Conservation (phyloP, 2,797 vertebrate genomes). For the Molossus alvarezi region DNA sequence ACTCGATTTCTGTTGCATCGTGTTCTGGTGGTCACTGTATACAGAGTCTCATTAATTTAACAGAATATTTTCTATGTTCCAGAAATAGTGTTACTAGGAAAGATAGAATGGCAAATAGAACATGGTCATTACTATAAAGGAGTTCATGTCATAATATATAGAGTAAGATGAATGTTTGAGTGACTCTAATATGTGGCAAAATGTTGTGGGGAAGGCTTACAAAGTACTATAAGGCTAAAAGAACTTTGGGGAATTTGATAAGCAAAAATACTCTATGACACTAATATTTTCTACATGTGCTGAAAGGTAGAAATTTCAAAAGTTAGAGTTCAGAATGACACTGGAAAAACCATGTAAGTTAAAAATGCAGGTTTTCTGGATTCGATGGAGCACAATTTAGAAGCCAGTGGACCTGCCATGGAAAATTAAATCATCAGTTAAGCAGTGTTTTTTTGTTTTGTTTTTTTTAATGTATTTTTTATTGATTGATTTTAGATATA, state of each 20-base stretch:
- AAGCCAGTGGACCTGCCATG: not conserved
- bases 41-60: not conserved
- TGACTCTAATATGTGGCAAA: not conserved
- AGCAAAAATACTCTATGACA: not conserved
- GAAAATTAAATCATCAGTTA: constrained; percentile 27
- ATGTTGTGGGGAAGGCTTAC: not conserved
- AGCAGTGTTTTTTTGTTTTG: not conserved
- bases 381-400: not conserved
- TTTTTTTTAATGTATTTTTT: too few species aligned
- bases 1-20: not conserved
- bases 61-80: not conserved
- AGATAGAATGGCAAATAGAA: not conserved
- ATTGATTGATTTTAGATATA: too few species aligned
- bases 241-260: not conserved
- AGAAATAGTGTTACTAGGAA: not conserved
- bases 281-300: not conserved
- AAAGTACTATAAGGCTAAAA: not conserved
- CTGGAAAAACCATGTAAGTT: not conserved
- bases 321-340: not conserved
- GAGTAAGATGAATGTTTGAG: not conserved
- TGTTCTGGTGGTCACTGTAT: not conserved
- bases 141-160: not conserved
- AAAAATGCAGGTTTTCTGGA: not conserved
- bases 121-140: not conserved
- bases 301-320: constrained; percentile 22